Evolutionary conservation across 2,797 vertebrate species (phyloP).

Genomic region (Monodelphis domestica): DNA sequence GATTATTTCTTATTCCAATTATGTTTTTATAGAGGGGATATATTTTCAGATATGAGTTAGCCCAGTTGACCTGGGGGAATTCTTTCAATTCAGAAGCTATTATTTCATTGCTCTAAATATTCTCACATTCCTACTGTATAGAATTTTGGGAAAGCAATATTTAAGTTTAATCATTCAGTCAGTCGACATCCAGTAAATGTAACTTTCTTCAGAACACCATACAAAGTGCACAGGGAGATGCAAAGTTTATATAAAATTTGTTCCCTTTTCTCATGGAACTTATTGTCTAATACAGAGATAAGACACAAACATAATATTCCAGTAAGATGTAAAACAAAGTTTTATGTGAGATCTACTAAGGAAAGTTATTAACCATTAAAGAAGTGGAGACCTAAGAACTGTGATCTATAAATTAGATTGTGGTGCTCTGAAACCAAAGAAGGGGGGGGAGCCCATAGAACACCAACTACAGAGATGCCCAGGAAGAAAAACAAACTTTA

Average conservation of each 20-base stretch:
- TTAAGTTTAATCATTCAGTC: neutral
- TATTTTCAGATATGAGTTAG: neutral
- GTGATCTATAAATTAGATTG: neutral
- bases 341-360: neutral
- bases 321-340: neutral
- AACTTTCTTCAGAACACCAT: neutral
- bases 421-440: neutral
- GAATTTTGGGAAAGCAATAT: neutral
- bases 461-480: neutral
- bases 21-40: neutral
- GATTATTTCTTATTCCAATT: neutral
- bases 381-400: neutral
- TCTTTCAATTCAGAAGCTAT: neutral
- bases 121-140: constrained; percentile 34
- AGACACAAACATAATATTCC: neutral
- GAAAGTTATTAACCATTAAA: neutral
- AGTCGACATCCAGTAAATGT: neutral
- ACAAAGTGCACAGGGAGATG: neutral
- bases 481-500: neutral
- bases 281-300: neutral
- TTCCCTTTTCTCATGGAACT: neutral
- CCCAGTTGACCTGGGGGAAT: neutral
- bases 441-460: neutral
- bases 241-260: neutral
- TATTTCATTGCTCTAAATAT: constrained; percentile 53